Base-by-base conservation (phyloP, 2,113 vertebrate genomes). In the Lutjanus erythropterus region DNA sequence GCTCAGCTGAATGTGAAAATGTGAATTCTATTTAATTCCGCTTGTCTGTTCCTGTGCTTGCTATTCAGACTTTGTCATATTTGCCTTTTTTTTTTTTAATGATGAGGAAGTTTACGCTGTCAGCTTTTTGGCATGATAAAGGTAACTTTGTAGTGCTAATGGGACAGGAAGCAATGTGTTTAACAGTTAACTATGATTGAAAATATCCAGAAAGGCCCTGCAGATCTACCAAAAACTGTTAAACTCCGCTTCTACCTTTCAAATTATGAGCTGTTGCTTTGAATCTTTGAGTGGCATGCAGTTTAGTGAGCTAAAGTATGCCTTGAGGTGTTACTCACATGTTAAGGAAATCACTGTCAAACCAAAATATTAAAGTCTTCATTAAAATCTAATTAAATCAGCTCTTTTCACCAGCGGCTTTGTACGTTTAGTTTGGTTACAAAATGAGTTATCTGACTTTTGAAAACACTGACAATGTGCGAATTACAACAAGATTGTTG, bases 311-410 rank as follows among this genome's bases (percentile, higher is more conserved):
- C 35, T 35, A 39, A 60, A 42, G 16, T 25, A 27, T 50, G 29
- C 31, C 47, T 23, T 33, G 2, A 37, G 19, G 5, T 47, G 55
- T 61, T 37, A 29, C n/a, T 53, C 10, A 33, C 10, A 46, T 39
- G 71, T 53, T 14, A 23, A 65, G 4, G 11, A 67, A 60, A 65
- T 52, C 41, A 65, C 64, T 52, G 61, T 50, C 25, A 29, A 58
- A 42, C 10, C 33, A 46, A 56, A 47, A n/a, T 42, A 44, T 23
- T 10, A 33, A 19, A 31, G 16, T 44, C 19, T 25, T 47, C 4
- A 21, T 50, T 69, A 37, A 44, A 52, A 71, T 35, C 5, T 23
- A 59, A 72, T 67, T 29, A 53, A 69, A 71, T 14, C 46, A 14
- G 14, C 21, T 46, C 9, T 37, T 44, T 77, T 44, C 27, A 44